Base-by-base conservation (phyloP, 2,113 vertebrate species). In the Micronycteris hirsuta region DNA sequence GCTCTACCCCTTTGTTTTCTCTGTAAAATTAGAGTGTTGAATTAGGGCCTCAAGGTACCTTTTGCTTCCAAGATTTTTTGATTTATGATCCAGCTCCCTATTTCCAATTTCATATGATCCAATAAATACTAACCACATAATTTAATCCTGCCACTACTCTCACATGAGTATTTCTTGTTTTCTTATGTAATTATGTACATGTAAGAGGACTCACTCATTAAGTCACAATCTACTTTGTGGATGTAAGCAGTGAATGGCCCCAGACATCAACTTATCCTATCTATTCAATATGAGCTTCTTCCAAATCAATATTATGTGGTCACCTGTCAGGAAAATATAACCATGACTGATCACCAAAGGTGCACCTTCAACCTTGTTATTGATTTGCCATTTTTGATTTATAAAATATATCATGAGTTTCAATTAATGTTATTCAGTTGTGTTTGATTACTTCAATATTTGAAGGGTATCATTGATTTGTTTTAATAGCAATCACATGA, bases 321-420 rank as follows among this genome's bases (percentile, higher is more conserved):
- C 74, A 96, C 28, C 31, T 95, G 83, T 95, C 88, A 93, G 73
- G 41, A 93, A 89, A 97, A 96, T 86, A 47, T 45, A 97, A 47
- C 73, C 78, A 95, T 95, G 86, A 97, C 33, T 86, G 89, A 97
- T 97, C 61, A 93, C 77, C 78, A 94, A 28, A 73, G 52, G 22
- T 2, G 12, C 45, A 95, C 52, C 73, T 77, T 97, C 65, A 91
- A 96, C 70, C 91, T 91, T 71, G 28, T 17, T 96, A 97, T 97
- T 16, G 76, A 97, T 97, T 97, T 96, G 17, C 58, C 58, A 86
- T 87, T 91, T 95, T 86, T 83, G 56, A 95, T 94, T 89, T 96
- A 84, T 97, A 94, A 97, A 96, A 96, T 96, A 92, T 52, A 95
- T 67, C 41, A 97, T 90, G 78, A 95, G 89, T 97, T 95, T 65